Conservation (phyloP, 1,140 invertebrate species). For the Ooceraea biroi region DNA sequence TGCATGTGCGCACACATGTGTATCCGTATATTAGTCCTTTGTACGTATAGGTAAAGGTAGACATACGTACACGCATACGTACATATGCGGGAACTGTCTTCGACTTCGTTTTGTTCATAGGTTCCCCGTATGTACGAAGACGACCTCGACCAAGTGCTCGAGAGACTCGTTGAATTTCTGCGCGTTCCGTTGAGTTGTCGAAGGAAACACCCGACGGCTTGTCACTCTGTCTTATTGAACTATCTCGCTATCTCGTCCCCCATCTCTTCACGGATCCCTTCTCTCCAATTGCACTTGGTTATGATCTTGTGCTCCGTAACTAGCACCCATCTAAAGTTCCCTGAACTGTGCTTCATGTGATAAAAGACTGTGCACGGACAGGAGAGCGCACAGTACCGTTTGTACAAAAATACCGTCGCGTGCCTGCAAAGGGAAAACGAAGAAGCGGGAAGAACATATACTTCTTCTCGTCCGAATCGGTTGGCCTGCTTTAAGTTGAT, state of each 20-base stretch:
- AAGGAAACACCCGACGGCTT: constrained; percentile 42
- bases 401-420: background rate
- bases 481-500: constrained; percentile 1
- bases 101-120: constrained; percentile 34
- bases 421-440: background rate
- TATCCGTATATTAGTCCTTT: background rate
- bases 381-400: background rate
- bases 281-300: background rate
- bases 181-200: constrained; percentile 20
- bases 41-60: no score
- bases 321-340: constrained; percentile 3
- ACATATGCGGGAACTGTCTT: constrained; percentile 1
- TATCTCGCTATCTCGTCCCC: constrained; percentile 11
- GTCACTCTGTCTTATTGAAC: constrained; percentile 56
- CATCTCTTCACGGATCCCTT: constrained; percentile 1
- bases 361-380: background rate
- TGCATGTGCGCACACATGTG: background rate
- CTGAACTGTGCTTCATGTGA: background rate
- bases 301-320: constrained; percentile 26
- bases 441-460: background rate
- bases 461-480: background rate
- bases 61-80: background rate
- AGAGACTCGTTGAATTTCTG: constrained; percentile 65
- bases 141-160: constrained; percentile 49
- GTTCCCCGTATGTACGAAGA: constrained; percentile 19